Conservation (phyloP, 2,113 vertebrate species). For the Gambusia holbrooki region DNA sequence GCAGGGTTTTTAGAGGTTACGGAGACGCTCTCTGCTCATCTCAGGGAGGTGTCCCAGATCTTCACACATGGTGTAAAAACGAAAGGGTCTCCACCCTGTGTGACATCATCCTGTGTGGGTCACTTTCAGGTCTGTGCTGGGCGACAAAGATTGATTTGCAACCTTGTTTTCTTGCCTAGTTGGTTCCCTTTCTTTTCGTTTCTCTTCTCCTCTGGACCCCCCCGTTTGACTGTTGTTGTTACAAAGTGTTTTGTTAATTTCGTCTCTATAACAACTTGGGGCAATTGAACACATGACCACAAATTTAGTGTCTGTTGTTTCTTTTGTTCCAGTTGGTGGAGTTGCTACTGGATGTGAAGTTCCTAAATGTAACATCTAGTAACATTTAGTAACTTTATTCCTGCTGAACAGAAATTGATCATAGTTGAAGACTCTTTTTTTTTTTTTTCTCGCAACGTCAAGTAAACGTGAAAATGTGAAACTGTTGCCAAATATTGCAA, state of each 20-base stretch:
- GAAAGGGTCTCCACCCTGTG: neutral
- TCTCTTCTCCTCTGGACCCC: no score
- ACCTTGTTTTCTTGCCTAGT: constrained; percentile 11
- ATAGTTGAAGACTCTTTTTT: no score
- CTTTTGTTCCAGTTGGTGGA: neutral
- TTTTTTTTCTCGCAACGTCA: neutral
- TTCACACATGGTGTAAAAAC: neutral
- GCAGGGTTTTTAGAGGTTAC: neutral
- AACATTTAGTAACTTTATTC: no score
- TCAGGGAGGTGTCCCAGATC: neutral
- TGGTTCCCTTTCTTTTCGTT: neutral
- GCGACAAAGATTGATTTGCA: constrained; percentile 13
- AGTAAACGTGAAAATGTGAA: neutral
- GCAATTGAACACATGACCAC: no score
- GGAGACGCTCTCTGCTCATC: neutral
- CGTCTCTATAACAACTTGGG: no score
- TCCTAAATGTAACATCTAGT: neutral
- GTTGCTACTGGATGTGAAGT: neutral
- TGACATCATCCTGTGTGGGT: constrained; percentile 10
- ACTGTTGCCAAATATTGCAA: neutral
- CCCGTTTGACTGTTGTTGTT: no score
- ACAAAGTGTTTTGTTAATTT: no score
- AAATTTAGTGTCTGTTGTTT: neutral
- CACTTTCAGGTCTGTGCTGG: constrained; percentile 3
- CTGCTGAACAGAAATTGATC: no score